Percentiles rank a stretch among this genome's conserved stretches.
phyloP scores from a whole-genome alignment of 2,797 vertebrate species.

The Bucorvus abyssinicus region DNA sequence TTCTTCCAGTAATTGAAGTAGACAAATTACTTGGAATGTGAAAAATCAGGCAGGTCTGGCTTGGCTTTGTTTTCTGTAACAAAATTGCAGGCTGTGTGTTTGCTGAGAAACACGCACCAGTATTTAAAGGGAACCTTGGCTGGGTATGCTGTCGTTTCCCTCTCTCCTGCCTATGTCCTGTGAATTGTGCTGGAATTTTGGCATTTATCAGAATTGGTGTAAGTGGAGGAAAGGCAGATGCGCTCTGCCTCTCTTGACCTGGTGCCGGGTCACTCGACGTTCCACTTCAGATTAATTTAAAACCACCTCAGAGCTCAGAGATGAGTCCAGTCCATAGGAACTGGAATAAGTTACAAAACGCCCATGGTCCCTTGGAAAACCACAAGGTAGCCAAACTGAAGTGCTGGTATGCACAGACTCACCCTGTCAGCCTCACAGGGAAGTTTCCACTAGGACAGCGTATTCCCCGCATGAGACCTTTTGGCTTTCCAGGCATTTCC shows the following conservation, averaged over 20 bases:
- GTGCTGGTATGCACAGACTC: background rate
- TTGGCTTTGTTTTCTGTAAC: slow-evolving; percentile 75
- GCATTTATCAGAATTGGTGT: background rate
- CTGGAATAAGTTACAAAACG: background rate
- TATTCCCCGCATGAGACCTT: background rate
- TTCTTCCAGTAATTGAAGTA: slow-evolving; percentile 13
- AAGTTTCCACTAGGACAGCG: background rate
- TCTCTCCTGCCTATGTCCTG: background rate
- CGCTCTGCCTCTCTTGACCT: background rate
- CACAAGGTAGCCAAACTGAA: background rate
- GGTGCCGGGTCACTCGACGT: background rate
- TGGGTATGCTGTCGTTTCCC: background rate
- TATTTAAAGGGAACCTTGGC: background rate
- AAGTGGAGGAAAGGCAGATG: background rate
- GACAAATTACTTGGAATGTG: slow-evolving; percentile 49
- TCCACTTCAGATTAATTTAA: background rate
- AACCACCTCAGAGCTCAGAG: background rate
- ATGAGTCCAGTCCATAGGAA: background rate
- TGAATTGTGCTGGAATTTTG: background rate
- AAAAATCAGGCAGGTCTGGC: slow-evolving; percentile 48
- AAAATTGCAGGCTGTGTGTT: slow-evolving; percentile 7
- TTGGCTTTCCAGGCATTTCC: background rate
- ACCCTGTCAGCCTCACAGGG: background rate
- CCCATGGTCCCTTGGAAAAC: background rate
- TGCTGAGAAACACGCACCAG: background rate